Base-by-base conservation (phyloP, 2,797 vertebrate species). In the Agapornis canus region DNA sequence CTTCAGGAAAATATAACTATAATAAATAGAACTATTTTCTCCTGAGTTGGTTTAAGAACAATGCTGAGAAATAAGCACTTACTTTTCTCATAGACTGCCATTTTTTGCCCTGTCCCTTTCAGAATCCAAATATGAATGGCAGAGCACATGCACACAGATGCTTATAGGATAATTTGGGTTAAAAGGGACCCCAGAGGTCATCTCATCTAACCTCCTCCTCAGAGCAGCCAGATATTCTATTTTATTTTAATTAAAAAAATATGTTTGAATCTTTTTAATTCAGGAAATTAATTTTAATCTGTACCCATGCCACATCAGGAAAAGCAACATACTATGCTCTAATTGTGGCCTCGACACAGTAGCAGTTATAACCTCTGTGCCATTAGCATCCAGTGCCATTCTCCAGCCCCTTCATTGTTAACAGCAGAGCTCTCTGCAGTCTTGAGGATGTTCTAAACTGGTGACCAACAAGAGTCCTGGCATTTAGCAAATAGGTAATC, bases 341-440 rank as follows among this genome's bases (percentile, higher is more conserved):
- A 43, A 43, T 6, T 29, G 37, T 75, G 57, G 10, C 25, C 35
- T 72, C 0, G 0, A 14, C 6, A 9, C 37, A 45, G 21, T 3
- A 29, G 40, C 42, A 79, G 18, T 73, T 87, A 49, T 10, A 13
- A 57, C 17, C 10, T 60, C 18, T 26, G 11, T 68, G 84, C 81
- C 22, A 27, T 32, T 43, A 64, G 20, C 7, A 49, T 22, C 37
- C 52, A 42, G 3, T 60, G 32, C 43, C 13, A 3, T 78, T 77
- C 60, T 21, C 6, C 18, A 59, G 21, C 20, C 64, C 64, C 23
- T 3, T 6, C 20, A 45, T 29, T 11, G 27, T 54, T 86, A 85
- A 37, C 17, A 47, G 5, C 26, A 75, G 31, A 76, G 22, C 0
- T 0, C 11, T 64, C n/a, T 63, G 43, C 0, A 3, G 19, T 60